Conservation (phyloP, 2,888 invertebrate genomes). For the Thecocarcelia acutangulata region DNA sequence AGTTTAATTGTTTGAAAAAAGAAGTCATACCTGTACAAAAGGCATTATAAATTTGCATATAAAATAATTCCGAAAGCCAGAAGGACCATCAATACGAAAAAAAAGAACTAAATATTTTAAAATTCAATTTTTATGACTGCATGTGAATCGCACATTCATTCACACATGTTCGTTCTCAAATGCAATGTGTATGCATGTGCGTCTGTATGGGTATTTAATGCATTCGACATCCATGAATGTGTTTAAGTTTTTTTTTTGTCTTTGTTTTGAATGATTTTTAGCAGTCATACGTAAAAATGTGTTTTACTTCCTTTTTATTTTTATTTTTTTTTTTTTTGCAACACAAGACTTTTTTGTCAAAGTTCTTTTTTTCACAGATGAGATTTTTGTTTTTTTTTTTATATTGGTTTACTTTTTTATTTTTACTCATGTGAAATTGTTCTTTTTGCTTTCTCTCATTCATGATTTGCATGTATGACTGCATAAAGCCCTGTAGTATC, state of each 20-base stretch:
- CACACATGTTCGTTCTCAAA: not conserved
- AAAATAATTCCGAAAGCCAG: not conserved
- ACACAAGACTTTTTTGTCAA: not conserved
- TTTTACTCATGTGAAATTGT: constrained; percentile 13
- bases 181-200: not conserved
- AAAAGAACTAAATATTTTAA: not conserved
- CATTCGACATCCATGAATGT: not conserved
- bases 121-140: not conserved
- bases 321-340: constrained; percentile 19
- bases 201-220: constrained; percentile 6
- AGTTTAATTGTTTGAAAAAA: constrained; percentile 37
- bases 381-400: constrained; percentile 23
- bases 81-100: not conserved
- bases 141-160: too few species aligned
- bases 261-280: constrained; percentile 51
- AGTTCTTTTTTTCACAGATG: too few species aligned
- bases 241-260: not conserved
- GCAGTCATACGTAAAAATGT: constrained; percentile 57
- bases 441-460: constrained; percentile 3
- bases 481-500: constrained; percentile 53
- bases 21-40: constrained; percentile 19
- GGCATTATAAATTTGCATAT: constrained; percentile 37
- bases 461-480: constrained; percentile 61
- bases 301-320: too few species aligned
- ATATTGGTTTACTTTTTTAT: constrained; percentile 10